A percentile compares a stretch with the other conserved stretches of the same genome.
These are phyloP conservation scores for Drosophila serrata DNA, from an alignment of 1,140 invertebrate genomes.

Conservation along the genomic window DNA sequence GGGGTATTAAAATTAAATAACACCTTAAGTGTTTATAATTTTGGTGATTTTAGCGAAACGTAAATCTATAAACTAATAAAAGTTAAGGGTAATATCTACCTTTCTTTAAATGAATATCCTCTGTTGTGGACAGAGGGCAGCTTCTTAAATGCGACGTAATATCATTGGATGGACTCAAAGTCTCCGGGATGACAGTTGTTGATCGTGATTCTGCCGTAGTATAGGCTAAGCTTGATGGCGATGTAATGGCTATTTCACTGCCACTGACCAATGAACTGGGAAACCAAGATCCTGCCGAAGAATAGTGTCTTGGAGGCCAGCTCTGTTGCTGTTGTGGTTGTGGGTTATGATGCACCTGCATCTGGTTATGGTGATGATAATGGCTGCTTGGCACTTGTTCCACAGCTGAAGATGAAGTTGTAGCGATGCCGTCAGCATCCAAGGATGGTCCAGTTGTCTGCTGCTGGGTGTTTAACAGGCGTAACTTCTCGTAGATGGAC, in stretches of 20 bases:
- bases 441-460: slow-evolving; percentile 36
- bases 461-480: slow-evolving; percentile 93
- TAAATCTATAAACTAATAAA: not conserved
- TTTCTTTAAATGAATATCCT: slow-evolving; percentile 76
- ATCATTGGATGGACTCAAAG: slow-evolving; percentile 60
- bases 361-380: slow-evolving; percentile 47
- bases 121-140: slow-evolving; percentile 38
- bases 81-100: slow-evolving; percentile 31
- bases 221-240: slow-evolving; percentile 31
- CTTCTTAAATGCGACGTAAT: slow-evolving; percentile 39
- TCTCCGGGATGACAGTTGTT: slow-evolving; percentile 33
- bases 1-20: too few species aligned
- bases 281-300: slow-evolving; percentile 73
- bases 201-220: slow-evolving; percentile 6
- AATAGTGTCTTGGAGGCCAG: slow-evolving; percentile 73
- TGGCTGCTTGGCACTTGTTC: slow-evolving; percentile 43
- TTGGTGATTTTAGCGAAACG: not conserved
- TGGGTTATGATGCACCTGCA: slow-evolving; percentile 39
- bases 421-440: slow-evolving; percentile 14
- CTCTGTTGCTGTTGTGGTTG: slow-evolving; percentile 45
- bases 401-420: not conserved
- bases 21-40: too few species aligned
- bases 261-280: slow-evolving; percentile 49
- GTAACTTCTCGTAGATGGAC: slow-evolving; percentile 93
- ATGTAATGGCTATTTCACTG: slow-evolving; percentile 36